Percentiles rank a stretch among this genome's conserved stretches.
These are phyloP conservation scores for Panzeria rudis DNA, from an alignment of 2,888 invertebrate species.

Conservation along the genomic window DNA sequence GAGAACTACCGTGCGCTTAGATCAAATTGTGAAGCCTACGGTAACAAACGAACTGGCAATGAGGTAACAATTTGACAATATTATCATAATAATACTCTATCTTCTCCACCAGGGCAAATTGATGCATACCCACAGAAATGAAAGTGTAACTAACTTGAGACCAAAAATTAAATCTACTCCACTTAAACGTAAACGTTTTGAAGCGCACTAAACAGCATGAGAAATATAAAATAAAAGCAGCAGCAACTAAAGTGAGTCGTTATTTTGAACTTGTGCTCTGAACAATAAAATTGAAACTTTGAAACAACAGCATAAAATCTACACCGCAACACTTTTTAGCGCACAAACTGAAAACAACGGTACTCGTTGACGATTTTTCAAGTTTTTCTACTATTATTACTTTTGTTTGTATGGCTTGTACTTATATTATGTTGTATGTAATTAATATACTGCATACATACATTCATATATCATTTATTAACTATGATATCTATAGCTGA, in stretches of 20 bases:
- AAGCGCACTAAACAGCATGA: not conserved
- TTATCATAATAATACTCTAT: constrained; percentile 12
- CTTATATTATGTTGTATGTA: not conserved
- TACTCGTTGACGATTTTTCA: constrained; percentile 45
- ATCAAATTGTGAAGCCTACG: constrained; percentile 44
- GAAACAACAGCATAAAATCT: constrained; percentile 17
- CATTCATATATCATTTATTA: not conserved
- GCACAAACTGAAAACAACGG: constrained; percentile 2
- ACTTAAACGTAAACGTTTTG: constrained; percentile 1
- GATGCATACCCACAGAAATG: constrained; percentile 15
- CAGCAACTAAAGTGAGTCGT: not conserved
- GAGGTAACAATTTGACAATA: constrained; percentile 59
- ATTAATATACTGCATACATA: not conserved
- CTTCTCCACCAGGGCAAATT: not conserved
- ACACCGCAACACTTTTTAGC: constrained; percentile 3
- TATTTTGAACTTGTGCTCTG: constrained; percentile 56
- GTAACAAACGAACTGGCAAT: constrained; percentile 34
- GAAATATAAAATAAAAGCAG: not conserved
- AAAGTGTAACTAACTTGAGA: constrained; percentile 46
- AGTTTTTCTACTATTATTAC: constrained; percentile 21
- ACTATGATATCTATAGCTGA: not conserved
- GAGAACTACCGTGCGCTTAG: too few species aligned
- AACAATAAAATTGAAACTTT: constrained; percentile 38
- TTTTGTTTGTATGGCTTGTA: not conserved
- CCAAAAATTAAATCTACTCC: not conserved